phyloP scores from a whole-genome alignment of 2,888 invertebrate species.

The Melitaea athalia region DNA sequence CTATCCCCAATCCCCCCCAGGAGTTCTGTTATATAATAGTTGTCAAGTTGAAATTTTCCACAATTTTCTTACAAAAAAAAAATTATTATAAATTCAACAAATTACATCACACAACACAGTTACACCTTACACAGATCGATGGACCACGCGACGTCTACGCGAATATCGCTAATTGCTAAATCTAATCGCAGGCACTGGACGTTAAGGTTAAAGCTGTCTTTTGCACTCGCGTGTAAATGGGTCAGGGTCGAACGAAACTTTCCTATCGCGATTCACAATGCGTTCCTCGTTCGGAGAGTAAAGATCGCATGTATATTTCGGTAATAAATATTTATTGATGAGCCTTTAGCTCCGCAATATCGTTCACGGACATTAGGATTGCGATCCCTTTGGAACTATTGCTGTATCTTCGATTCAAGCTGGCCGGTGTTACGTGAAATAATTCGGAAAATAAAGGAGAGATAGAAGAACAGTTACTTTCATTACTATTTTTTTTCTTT shows the following conservation, averaged over 20 bases:
- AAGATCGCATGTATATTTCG: conserved; percentile 17
- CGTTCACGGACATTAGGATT: background rate
- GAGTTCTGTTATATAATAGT: no score
- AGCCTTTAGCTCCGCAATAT: background rate
- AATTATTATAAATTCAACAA: no score
- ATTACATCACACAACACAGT: no score
- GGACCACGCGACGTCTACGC: background rate
- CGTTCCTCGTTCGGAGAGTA: conserved; percentile 9
- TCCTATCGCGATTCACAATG: conserved; percentile 22
- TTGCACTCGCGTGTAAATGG: conserved; percentile 14
- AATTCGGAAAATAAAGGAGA: no score
- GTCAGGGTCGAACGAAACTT: conserved; percentile 23
- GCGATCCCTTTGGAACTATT: no score
- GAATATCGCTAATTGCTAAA: background rate
- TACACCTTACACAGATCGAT: background rate
- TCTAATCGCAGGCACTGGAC: background rate
- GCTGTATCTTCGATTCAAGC: no score
- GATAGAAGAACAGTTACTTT: no score
- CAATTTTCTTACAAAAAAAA: no score
- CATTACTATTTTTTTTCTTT: no score
- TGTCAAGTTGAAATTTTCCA: no score
- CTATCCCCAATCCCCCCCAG: no score
- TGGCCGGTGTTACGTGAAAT: no score
- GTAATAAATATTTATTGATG: conserved; percentile 9
- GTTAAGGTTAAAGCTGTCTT: background rate